Percentiles rank a stretch among this genome's conserved stretches.
Evolutionary conservation across 1,140 invertebrate genomes (phyloP).

Genomic region (Drosophila arizonae): DNA sequence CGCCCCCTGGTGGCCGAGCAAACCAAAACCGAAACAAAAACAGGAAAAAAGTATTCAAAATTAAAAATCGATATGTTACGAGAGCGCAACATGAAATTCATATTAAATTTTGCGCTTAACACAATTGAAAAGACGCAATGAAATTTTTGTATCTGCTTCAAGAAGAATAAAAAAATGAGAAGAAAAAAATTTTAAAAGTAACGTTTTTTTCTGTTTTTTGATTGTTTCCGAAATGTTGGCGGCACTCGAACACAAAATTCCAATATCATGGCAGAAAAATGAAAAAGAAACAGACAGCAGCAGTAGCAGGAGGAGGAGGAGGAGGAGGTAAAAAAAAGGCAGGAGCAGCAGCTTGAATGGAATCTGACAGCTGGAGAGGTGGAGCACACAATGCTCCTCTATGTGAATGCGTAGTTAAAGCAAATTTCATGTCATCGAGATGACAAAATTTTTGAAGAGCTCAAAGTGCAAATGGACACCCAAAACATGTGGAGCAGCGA

Average conservation of each 20-base stretch:
- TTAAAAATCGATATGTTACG: conserved; percentile 42
- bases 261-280: conserved; percentile 32
- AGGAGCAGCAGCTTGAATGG: conserved; percentile 10
- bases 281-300: neutral
- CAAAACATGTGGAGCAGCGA: neutral
- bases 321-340: neutral
- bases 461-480: conserved; percentile 49
- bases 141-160: too few relatives aligned
- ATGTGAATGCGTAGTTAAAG: conserved; percentile 39
- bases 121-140: conserved; percentile 24
- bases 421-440: conserved; percentile 48
- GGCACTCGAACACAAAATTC: conserved; percentile 47
- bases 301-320: too few relatives aligned
- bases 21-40: too few relatives aligned
- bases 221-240: conserved; percentile 50
- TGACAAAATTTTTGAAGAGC: conserved; percentile 44
- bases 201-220: conserved; percentile 9
- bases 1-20: conserved; percentile 11
- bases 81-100: conserved; percentile 30
- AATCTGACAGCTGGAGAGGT: conserved; percentile 28
- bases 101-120: conserved; percentile 50
- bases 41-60: conserved; percentile 21
- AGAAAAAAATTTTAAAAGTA: conserved; percentile 12
- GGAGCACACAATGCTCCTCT: neutral
- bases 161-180: conserved; percentile 5